Percentiles rank a stretch among this genome's conserved stretches.
Evolutionary conservation across 2,113 vertebrate species (phyloP).

Genomic region (Entosphenus tridentatus): DNA sequence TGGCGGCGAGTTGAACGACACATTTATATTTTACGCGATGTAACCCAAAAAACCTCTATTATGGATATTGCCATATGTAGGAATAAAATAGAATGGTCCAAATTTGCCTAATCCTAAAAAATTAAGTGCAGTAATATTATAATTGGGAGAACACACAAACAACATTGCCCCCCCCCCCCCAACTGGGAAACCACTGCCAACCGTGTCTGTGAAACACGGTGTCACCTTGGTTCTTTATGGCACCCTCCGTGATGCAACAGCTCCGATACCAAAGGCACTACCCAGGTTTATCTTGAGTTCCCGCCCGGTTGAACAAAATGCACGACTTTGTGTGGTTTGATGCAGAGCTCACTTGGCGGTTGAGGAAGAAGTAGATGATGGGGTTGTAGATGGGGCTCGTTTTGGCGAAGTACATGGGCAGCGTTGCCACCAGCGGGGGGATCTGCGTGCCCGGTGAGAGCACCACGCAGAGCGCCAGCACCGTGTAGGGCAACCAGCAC

Average conservation of each 20-base stretch:
- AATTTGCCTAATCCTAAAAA: too few species aligned
- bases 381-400: constrained; percentile 32
- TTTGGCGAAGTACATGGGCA: constrained; percentile 35
- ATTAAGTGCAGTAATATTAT: too few species aligned
- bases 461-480: constrained; percentile 24
- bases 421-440: constrained; percentile 25
- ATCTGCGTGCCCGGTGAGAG: constrained; percentile 22
- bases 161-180: constrained; percentile 15
- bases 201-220: neutral
- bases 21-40: too few species aligned
- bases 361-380: constrained; percentile 30
- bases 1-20: too few species aligned
- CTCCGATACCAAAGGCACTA: neutral
- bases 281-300: neutral
- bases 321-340: neutral
- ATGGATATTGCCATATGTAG: too few species aligned
- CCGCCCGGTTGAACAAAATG: neutral
- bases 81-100: too few species aligned
- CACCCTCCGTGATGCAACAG: too few species aligned
- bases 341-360: constrained; percentile 22
- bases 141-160: constrained; percentile 11
- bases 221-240: neutral
- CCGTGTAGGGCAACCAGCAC: constrained; percentile 32
- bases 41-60: too few species aligned
- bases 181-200: neutral